Base-by-base conservation (phyloP, 2,888 invertebrate genomes). In the Sminthurides aquaticus region DNA sequence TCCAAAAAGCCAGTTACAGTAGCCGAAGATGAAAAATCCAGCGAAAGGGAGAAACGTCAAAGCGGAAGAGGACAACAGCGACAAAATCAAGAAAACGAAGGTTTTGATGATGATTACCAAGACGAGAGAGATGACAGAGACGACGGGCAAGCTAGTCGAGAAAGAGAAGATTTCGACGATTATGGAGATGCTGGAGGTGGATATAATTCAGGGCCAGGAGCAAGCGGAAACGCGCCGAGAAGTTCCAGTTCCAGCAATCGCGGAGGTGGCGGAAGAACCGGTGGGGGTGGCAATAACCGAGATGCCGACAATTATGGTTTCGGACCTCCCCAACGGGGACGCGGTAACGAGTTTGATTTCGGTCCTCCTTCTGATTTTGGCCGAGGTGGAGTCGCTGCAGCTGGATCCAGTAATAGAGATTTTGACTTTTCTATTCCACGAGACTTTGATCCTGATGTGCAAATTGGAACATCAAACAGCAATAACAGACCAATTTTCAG, bases 71-170 rank as follows among this genome's bases (percentile, higher is more conserved):
- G 43, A 48, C 11, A 20, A 27, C 28, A 26, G 25, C 11, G 43
- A 49, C 26, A 25, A 26, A 22, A 49, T 20, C 15, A 59, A 64
- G 57, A 54, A 3, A 49, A 57, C 29, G 60, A 66, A 24, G 54
- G 49, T 15, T 29, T 60, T 11, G 52, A 49, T 15, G 71, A 70
- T 27, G 67, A 64, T 27, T 69, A 70, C 5, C 71, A 71, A n/a
- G 69, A 69, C 48, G 65, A 67, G 76, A 57, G 68, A 73, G 20
- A 75, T 76, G 63, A 75, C 76, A 68, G 77, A 78, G 72, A 76
- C 75, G 59, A 63, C 3, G 67, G 68, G 11, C 63, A 68, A 22
- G 68, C 59, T 24, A 60, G 67, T n/a, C 48, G 43, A 20, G 61
- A 56, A 1, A 27, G 62, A 27, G 65, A 49, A 15, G 54, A 56